Percentiles rank a stretch among this genome's conserved stretches.
Evolutionary conservation across 2,888 invertebrate genomes (phyloP).

Genomic region (Norana najaformis): DNA sequence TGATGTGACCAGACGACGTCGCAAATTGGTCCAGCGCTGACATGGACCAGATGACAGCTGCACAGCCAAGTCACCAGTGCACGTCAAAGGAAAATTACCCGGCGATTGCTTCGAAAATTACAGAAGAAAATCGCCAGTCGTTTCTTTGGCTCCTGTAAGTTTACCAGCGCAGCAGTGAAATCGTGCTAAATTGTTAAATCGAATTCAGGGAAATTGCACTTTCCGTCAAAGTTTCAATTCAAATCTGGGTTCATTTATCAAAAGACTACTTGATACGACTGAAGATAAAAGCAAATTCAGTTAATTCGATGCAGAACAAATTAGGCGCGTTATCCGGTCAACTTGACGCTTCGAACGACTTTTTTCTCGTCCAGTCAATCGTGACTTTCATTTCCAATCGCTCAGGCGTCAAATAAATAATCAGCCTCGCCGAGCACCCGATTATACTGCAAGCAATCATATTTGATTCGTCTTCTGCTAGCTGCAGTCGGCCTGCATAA

Average conservation of each 20-base stretch:
- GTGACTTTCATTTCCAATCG: not conserved
- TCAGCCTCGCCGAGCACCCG: not conserved
- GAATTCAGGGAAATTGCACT: too few species aligned
- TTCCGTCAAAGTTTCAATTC: conserved; percentile 1
- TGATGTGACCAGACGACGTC: not conserved
- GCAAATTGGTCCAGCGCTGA: not conserved
- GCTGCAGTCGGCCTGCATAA: not conserved
- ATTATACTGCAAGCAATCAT: not conserved
- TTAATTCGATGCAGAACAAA: not conserved
- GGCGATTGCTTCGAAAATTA: not conserved
- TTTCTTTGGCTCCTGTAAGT: not conserved
- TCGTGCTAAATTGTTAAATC: not conserved
- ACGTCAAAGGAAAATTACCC: not conserved
- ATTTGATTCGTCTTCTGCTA: conserved; percentile 9
- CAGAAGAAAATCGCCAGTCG: not conserved
- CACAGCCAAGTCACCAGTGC: not conserved
- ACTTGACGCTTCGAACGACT: not conserved
- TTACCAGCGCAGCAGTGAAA: not conserved
- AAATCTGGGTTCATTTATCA: not conserved
- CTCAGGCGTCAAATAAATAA: not conserved
- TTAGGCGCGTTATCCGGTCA: not conserved
- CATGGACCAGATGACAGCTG: not conserved
- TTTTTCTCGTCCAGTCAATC: not conserved
- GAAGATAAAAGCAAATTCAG: not conserved
- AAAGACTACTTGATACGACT: not conserved